Base-by-base conservation (phyloP, 2,113 vertebrate species). In the Coryphaenoides rupestris region DNA sequence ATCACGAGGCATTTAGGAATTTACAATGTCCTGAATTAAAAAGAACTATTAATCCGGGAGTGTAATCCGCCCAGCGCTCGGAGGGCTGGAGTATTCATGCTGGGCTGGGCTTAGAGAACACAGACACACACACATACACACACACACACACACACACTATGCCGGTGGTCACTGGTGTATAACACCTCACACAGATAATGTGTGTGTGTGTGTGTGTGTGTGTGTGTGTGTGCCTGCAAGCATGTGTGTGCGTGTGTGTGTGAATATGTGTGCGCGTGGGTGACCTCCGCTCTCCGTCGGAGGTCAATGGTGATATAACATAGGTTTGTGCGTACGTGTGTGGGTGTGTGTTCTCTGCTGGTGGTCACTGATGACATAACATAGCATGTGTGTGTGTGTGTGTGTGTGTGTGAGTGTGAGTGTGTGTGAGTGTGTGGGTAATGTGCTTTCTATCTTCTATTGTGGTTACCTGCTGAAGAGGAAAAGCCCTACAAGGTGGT, bases 401-500 rank as follows among this genome's bases (percentile, higher is more conserved):
- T 9, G 33, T 40, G 33, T 6, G 33, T 40, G 33, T 49, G 40
- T 47, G 21, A 1, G 59, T 61, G 47, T 65, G 40, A 21, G 52
- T 56, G 61, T 40, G 60, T 40, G 63, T 22, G 49, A 55, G 73
- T 74, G 52, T 52, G 54, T 65, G 55, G 57, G 14, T 21, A 26
- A 80, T 84, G 87, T 84, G 83, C 71, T 78, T 82, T 74, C 83
- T n/a, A n/a, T 77, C 75, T 73, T 71, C 68, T 65, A 86, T 88
- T 87, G 85, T 88, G 72, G 73, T 84, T 83, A 86, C 81, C 82
- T 86, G 85, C 72, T 86, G 80, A 84, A 86, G 87, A 80, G 79
- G 84, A 87, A 88, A 87, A 88, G 86, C 85, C 85, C 79, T 85
- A 65, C 82, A 72, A 82, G 86, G 86, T 88, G 86, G 86, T 87